Evolutionary conservation across 2,888 invertebrate species (phyloP).

Genomic region (Himalopsyche japonica): DNA sequence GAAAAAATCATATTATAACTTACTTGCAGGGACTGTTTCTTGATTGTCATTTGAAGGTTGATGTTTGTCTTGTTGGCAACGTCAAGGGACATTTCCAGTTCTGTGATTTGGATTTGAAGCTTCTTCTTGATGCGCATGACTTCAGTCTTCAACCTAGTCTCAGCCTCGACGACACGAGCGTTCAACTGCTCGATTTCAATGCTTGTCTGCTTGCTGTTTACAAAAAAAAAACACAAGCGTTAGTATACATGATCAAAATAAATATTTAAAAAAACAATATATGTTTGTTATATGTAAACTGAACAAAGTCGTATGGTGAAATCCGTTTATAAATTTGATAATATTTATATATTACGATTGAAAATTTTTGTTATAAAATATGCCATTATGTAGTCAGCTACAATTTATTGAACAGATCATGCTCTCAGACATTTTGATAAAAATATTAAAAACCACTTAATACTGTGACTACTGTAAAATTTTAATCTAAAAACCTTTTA

Average conservation of each 20-base stretch:
- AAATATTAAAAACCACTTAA: too few relatives aligned
- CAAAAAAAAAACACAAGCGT: background rate
- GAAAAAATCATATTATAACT: background rate
- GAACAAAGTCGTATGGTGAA: background rate
- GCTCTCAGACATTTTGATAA: too few relatives aligned
- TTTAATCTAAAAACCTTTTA: constrained; percentile 61
- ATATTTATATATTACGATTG: background rate
- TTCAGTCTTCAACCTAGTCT: constrained; percentile 94
- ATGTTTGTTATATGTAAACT: background rate
- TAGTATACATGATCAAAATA: background rate
- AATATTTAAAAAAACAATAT: background rate
- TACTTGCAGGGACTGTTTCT: constrained; percentile 93
- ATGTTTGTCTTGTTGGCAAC: constrained; percentile 98
- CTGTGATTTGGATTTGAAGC: constrained; percentile 96
- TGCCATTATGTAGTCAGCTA: too few relatives aligned
- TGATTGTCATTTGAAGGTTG: constrained; percentile 95
- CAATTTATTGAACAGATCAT: too few relatives aligned
- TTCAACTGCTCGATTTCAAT: constrained; percentile 96
- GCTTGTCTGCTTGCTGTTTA: constrained; percentile 90
- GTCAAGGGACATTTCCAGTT: constrained; percentile 94
- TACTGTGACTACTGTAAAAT: background rate
- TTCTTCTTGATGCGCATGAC: constrained; percentile 98
- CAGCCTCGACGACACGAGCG: constrained; percentile 94
- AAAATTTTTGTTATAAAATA: background rate
- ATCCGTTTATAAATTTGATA: background rate